These are phyloP conservation scores for Sepioteuthis lessoniana DNA, from an alignment of 2,888 invertebrate species.

Conservation along the genomic window DNA sequence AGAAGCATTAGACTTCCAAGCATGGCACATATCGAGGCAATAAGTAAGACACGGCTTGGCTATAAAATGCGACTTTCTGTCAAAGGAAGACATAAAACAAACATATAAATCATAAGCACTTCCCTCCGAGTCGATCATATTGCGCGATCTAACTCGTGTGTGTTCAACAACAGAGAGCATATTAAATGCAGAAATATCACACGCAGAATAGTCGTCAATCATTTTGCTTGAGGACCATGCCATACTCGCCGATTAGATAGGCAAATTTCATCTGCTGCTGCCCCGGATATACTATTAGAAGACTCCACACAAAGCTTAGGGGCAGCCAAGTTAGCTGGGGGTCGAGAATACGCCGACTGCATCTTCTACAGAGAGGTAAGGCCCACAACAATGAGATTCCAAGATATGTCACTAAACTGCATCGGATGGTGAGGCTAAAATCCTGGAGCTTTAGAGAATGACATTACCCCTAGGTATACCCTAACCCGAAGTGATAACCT, in stretches of 20 bases:
- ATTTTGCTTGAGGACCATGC: not conserved
- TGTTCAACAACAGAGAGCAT: not conserved
- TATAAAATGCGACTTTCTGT: constrained; percentile 11
- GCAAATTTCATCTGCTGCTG: not conserved
- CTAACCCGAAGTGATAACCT: too few relatives aligned
- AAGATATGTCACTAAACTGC: too few relatives aligned
- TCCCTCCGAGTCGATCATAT: not conserved
- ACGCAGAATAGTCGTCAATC: not conserved
- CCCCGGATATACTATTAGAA: not conserved
- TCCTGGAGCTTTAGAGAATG: too few relatives aligned
- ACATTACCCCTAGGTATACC: too few relatives aligned
- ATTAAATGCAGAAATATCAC: not conserved
- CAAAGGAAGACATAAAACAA: not conserved
- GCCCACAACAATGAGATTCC: too few relatives aligned
- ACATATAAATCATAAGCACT: not conserved
- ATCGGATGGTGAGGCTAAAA: too few relatives aligned
- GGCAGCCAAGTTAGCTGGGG: too few relatives aligned
- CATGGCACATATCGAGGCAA: constrained; percentile 33
- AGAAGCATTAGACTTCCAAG: not conserved
- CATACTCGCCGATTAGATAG: not conserved
- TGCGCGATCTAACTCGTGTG: not conserved
- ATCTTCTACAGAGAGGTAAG: too few relatives aligned
- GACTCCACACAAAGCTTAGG: too few relatives aligned
- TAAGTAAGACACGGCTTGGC: constrained; percentile 11
- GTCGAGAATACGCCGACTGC: too few relatives aligned